Evolutionary conservation across 23 tunicate genomes (phyloP).

Genomic region (Phallusia fumigata): DNA sequence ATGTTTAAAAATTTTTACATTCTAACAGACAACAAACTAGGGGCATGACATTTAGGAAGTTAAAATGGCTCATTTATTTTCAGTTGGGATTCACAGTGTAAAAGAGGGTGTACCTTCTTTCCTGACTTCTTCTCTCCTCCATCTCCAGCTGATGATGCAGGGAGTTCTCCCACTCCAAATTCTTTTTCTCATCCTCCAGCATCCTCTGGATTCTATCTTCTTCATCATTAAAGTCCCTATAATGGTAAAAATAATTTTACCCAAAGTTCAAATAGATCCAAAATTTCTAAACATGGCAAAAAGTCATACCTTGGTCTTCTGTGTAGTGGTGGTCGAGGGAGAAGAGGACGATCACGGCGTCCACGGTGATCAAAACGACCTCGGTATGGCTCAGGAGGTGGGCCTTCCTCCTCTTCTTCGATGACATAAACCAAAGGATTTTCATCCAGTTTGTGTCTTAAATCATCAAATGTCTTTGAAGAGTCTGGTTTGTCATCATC

Average conservation of each 20-base stretch:
- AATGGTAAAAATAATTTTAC: not conserved
- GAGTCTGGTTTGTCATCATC: conserved; percentile 3
- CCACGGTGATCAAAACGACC: not conserved
- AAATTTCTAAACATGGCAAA: not conserved
- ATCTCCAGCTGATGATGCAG: conserved; percentile 52
- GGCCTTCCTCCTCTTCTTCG: conserved; percentile 26
- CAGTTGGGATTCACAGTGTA: not conserved
- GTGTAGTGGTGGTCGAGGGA: not conserved
- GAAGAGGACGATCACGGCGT: not conserved
- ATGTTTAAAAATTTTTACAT: too few relatives aligned
- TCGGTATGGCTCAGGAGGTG: not conserved
- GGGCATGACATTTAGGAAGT: too few relatives aligned
- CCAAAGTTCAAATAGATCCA: not conserved
- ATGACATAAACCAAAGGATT: conserved; percentile 42
- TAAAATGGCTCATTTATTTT: too few relatives aligned
- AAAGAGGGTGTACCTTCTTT: conserved; percentile 13
- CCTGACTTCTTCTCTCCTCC: conserved; percentile 60
- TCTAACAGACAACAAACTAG: too few relatives aligned
- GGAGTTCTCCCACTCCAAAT: conserved; percentile 57
- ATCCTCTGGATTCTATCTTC: conserved; percentile 47
- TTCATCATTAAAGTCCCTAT: conserved; percentile 25
- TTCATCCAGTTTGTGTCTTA: conserved; percentile 2
- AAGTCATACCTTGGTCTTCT: not conserved
- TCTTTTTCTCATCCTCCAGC: conserved; percentile 59
- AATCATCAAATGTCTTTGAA: not conserved